Evolutionary conservation across 2,113 vertebrate genomes (phyloP).

Genomic region (Pachypanchax playfairii): DNA sequence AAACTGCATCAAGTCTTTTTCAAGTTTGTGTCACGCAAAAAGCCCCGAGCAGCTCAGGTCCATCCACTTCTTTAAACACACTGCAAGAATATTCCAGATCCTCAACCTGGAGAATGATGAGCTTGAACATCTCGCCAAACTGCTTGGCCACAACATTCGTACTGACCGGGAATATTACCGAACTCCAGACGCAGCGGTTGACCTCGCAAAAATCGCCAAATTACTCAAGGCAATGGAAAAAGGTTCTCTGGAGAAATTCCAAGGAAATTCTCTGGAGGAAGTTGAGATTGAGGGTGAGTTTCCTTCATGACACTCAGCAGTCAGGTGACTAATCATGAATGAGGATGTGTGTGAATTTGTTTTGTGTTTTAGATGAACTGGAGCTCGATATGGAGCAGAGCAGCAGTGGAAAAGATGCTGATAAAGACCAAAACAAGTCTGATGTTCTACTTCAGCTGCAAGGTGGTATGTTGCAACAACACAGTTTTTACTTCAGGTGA

Average conservation of each 20-base stretch:
- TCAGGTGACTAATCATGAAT: background rate
- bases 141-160: conserved; percentile 53
- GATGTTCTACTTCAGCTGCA: conserved; percentile 5
- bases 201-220: conserved; percentile 66
- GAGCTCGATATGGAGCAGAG: conserved; percentile 36
- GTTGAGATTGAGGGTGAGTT: conserved; percentile 62
- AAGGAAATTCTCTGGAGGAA: conserved; percentile 62
- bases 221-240: conserved; percentile 65
- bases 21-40: conserved; percentile 38
- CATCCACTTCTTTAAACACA: conserved; percentile 34
- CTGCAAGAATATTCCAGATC: conserved; percentile 61
- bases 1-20: conserved; percentile 30
- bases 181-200: conserved; percentile 41
- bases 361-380: conserved; percentile 42
- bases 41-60: conserved; percentile 53
- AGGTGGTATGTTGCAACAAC: conserved; percentile 11
- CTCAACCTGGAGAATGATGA: conserved; percentile 65
- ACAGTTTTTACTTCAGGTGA: background rate
- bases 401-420: background rate
- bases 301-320: background rate
- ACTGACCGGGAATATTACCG: conserved; percentile 49
- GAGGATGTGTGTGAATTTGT: background rate
- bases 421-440: background rate
- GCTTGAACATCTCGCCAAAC: conserved; percentile 49
- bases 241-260: conserved; percentile 44